Conservation (phyloP, 2,888 invertebrate genomes). For the Allacma fusca region DNA sequence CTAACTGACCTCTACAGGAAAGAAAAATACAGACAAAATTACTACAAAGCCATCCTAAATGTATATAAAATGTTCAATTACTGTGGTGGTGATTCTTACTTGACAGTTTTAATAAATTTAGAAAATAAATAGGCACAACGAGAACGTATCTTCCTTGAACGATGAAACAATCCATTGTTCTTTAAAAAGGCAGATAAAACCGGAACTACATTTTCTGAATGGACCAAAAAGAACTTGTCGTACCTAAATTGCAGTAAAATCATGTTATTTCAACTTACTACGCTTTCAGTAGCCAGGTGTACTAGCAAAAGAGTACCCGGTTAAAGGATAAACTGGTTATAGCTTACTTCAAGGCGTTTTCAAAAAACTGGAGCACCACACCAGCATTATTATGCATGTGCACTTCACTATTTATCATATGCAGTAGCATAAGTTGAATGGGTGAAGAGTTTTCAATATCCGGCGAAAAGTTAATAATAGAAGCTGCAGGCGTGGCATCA, state of each 20-base stretch:
- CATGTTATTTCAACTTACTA: constrained; percentile 19
- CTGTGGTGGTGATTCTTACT: constrained; percentile 63
- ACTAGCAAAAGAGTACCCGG: too few relatives aligned
- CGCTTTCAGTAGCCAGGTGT: too few relatives aligned
- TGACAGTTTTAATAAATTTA: constrained; percentile 68
- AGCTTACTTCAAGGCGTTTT: constrained; percentile 62
- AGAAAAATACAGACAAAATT: neutral
- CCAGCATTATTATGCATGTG: constrained; percentile 66
- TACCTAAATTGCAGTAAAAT: constrained; percentile 63
- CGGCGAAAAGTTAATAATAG: constrained; percentile 48
- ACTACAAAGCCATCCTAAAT: constrained; percentile 27
- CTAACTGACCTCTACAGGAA: constrained; percentile 50
- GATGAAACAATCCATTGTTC: constrained; percentile 67
- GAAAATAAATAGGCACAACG: constrained; percentile 69
- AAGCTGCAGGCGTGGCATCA: constrained; percentile 62
- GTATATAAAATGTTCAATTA: neutral
- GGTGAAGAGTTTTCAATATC: constrained; percentile 53
- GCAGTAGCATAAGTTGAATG: constrained; percentile 65
- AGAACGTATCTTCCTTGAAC: constrained; percentile 66
- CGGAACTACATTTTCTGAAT: constrained; percentile 66
- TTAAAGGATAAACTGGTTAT: neutral
- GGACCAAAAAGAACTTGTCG: constrained; percentile 67
- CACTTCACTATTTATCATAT: constrained; percentile 66
- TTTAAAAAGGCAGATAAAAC: constrained; percentile 68
- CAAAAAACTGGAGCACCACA: constrained; percentile 67